Evolutionary conservation across 1,140 invertebrate species (phyloP), one percentile per base, ranked within the genome.

Genomic region (Hypsibius dujardini): DNA sequence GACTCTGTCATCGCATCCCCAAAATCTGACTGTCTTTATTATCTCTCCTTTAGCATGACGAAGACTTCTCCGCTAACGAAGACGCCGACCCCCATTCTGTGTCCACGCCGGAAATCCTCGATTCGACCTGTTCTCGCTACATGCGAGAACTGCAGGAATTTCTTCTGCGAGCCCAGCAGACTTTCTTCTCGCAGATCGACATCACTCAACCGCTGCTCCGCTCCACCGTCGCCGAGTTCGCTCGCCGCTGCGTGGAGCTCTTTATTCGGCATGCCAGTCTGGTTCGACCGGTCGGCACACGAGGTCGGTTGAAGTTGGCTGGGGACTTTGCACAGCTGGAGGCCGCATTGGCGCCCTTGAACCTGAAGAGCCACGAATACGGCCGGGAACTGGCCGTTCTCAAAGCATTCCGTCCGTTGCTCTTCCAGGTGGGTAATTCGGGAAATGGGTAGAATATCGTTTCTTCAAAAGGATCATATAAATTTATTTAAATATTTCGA

Each of bases 111-210:
- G 67, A 77, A 74, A 3, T 74, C 47, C 62, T 59, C 28, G 73
- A 73, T 46, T 50, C 75, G 7, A 71, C 71, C 40, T 85, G 84
- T 73, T 95, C 91, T 2, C 85, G 92, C 67, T 96, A 95, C 76
- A 92, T 96, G 88, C 86, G 87, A 76, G 93, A 96, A 79, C 79
- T 96, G 2, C 89, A 92, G 77, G 85, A 88, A 72, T 95, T 96
- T 80, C 86, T 95, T 71, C 80, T 83, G 12, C 83, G 92, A 73
- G 88, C 86, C 15, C 85, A 72, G 56, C 40, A 71, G 70, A 56
- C 47, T 1, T 72, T 71, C 50, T 73, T 84, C 28, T 69, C 70
- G 60, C 42, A 70, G 47, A 70, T 69, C 3, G 47, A 71, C 45
- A n/a, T 42, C 62, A 47, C 14, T 2, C 46, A 72, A 7, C 12